Percentiles rank a stretch among this genome's conserved stretches.
Conservation (phyloP, 2,797 vertebrate species). For the Lacerta viridis region DNA sequence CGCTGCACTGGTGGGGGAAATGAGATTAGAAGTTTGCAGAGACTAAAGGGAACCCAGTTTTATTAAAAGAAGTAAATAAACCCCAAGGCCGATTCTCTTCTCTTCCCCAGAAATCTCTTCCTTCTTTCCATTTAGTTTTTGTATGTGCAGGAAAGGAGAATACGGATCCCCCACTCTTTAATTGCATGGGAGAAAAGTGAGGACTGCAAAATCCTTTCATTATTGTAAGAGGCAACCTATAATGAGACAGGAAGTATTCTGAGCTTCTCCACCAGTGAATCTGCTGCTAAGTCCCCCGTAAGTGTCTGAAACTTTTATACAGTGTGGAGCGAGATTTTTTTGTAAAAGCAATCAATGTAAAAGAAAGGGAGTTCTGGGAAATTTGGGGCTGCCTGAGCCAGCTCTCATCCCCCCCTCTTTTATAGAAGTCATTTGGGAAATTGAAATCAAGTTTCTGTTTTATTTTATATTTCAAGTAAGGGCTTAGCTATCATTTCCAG, state of each 20-base stretch:
- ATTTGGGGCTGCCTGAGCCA: background rate
- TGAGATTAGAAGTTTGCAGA: conserved; percentile 55
- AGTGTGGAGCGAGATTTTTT: conserved; percentile 30
- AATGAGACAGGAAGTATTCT: background rate
- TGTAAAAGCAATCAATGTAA: background rate
- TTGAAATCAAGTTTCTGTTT: background rate
- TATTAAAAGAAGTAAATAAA: conserved; percentile 88
- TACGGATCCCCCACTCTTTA: conserved; percentile 76
- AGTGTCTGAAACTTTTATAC: conserved; percentile 34
- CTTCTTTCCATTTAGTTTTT: conserved; percentile 73
- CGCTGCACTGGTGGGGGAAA: background rate
- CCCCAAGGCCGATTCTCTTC: conserved; percentile 56
- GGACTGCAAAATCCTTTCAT: conserved; percentile 65
- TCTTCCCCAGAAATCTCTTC: conserved; percentile 62
- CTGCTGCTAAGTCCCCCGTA: conserved; percentile 40
- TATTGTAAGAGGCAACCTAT: conserved; percentile 73
- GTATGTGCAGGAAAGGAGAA: conserved; percentile 74
- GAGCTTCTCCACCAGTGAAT: conserved; percentile 54
- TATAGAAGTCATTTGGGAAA: background rate
- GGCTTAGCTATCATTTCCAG: background rate
- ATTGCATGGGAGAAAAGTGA: conserved; percentile 76
- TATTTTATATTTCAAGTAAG: background rate
- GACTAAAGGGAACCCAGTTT: conserved; percentile 66
- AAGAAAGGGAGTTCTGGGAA: background rate
- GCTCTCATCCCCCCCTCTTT: background rate